phyloP scores from a whole-genome alignment of 1,140 invertebrate species.

The Dendrolimus kikuchii region DNA sequence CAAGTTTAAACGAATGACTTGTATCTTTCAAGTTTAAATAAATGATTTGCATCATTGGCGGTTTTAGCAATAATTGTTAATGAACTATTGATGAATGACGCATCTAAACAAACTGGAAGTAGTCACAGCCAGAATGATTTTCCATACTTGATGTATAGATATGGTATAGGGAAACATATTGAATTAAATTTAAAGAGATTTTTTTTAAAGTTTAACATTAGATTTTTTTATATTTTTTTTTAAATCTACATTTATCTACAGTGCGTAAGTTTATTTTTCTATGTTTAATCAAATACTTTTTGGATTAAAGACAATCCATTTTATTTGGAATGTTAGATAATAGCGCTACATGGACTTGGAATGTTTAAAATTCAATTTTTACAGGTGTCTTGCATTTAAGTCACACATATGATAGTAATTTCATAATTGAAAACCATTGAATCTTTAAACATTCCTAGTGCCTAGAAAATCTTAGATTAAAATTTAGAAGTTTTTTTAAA shows the following conservation, averaged over 20 bases:
- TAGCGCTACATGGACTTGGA: conserved; percentile 39
- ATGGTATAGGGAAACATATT: conserved; percentile 49
- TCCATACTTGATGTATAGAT: conserved; percentile 61
- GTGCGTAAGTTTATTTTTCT: conserved; percentile 65
- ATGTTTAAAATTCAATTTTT: conserved; percentile 9
- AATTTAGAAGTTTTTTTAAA: conserved; percentile 60
- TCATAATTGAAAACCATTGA: too few species aligned
- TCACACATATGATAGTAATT: too few species aligned
- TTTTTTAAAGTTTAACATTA: conserved; percentile 50
- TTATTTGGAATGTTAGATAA: conserved; percentile 57
- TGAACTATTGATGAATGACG: conserved; percentile 17
- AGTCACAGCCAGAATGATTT: conserved; percentile 71
- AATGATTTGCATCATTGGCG: conserved; percentile 41
- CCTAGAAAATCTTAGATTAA: conserved; percentile 46
- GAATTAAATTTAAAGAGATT: conserved; percentile 36
- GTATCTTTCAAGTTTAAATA: background rate
- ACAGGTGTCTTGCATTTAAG: too few species aligned
- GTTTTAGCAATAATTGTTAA: conserved; percentile 26
- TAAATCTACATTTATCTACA: conserved; percentile 66
- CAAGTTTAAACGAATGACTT: too few species aligned
- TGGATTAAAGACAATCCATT: conserved; percentile 51
- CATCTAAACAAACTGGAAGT: conserved; percentile 56
- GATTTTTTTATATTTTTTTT: conserved; percentile 36
- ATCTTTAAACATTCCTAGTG: background rate
- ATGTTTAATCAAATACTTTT: conserved; percentile 54